A percentile compares a stretch with the other conserved stretches of the same genome.
Evolutionary conservation across 2,888 invertebrate species (phyloP).

Genomic region (Macaria notata): DNA sequence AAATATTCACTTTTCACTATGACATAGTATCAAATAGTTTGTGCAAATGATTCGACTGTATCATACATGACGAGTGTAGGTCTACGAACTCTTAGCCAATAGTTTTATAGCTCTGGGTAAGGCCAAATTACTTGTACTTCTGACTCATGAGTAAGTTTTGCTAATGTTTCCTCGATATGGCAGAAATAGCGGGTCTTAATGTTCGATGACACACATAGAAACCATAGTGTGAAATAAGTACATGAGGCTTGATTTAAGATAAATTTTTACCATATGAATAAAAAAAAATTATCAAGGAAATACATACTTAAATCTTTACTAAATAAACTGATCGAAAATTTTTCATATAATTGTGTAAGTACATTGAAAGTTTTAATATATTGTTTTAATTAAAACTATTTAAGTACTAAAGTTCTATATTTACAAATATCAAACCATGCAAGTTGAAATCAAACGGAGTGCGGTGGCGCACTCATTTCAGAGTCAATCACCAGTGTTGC

Average conservation of each 20-base stretch:
- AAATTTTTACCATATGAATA: too few species aligned
- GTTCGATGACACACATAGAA: constrained; percentile 13
- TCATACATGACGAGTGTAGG: constrained; percentile 8
- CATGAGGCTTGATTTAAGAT: too few species aligned
- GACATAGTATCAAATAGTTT: constrained; percentile 9
- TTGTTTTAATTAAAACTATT: too few species aligned
- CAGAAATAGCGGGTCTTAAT: constrained; percentile 12
- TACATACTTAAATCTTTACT: too few species aligned
- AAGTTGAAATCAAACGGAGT: constrained; percentile 9
- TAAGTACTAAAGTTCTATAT: too few species aligned
- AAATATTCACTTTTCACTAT: constrained; percentile 1
- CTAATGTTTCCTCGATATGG: constrained; percentile 25
- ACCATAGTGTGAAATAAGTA: too few species aligned
- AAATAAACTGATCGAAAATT: too few species aligned
- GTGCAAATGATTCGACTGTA: constrained; percentile 2
- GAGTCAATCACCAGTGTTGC: constrained; percentile 22
- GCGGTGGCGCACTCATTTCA: constrained; percentile 16
- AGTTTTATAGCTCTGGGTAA: constrained; percentile 28
- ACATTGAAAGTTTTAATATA: too few species aligned
- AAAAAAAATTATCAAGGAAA: too few species aligned
- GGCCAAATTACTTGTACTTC: constrained; percentile 32
- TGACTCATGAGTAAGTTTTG: constrained; percentile 29
- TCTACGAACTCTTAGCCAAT: constrained; percentile 23
- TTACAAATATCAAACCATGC: too few species aligned
- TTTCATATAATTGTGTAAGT: too few species aligned